phyloP scores from a whole-genome alignment of 2,888 invertebrate genomes.

The Drosophila formosana region DNA sequence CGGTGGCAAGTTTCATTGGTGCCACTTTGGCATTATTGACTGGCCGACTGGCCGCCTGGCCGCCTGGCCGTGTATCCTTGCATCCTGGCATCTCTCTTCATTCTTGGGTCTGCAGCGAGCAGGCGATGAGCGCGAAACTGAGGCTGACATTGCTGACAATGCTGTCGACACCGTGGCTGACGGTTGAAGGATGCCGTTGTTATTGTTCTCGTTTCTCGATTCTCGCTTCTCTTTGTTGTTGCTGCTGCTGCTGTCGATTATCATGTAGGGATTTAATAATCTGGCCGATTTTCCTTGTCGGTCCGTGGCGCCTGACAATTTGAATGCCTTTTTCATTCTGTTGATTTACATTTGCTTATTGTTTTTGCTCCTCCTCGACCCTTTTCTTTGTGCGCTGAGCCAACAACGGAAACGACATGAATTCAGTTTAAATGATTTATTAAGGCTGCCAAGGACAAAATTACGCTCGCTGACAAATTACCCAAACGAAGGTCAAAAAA shows the following conservation, averaged over 20 bases:
- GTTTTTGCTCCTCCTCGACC: conserved; percentile 26
- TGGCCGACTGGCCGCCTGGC: conserved; percentile 32
- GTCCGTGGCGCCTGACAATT: conserved; percentile 58
- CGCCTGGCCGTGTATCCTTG: conserved; percentile 29
- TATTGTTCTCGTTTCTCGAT: conserved; percentile 16
- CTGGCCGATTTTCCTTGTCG: conserved; percentile 42
- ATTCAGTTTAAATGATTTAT: conserved; percentile 66
- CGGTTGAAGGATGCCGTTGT: conserved; percentile 23
- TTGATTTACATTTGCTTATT: conserved; percentile 71
- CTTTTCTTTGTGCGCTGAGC: conserved; percentile 9
- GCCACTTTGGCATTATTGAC: conserved; percentile 53
- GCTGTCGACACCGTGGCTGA: conserved; percentile 56
- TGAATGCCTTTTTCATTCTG: conserved; percentile 57
- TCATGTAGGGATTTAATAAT: conserved; percentile 78
- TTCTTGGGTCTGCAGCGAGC: conserved; percentile 1
- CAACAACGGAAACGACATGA: conserved; percentile 41
- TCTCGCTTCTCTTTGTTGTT: background rate
- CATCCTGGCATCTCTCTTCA: background rate
- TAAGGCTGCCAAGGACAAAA: conserved; percentile 56
- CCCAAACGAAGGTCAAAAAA: conserved; percentile 36
- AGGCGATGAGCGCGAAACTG: conserved; percentile 38
- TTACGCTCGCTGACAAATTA: conserved; percentile 4
- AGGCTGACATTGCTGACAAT: conserved; percentile 67
- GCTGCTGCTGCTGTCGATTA: conserved; percentile 53
- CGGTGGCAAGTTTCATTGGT: conserved; percentile 26